Base-by-base conservation (phyloP, 1,140 invertebrate species). In the Drosophila repletoides region DNA sequence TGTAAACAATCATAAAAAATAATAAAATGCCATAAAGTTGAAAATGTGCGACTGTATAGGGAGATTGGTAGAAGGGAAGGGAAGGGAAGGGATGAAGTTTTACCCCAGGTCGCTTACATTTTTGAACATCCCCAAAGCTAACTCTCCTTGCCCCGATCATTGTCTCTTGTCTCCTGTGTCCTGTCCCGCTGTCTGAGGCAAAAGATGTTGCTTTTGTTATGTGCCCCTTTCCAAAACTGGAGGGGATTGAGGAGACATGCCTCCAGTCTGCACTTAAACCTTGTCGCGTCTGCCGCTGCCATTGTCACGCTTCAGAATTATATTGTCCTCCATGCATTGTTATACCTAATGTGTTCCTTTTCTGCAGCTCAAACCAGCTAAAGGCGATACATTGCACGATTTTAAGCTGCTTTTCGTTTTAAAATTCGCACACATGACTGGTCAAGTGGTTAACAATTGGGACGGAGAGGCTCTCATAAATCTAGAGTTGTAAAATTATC, bases 1-100 rank as follows among this genome's bases (percentile, higher is more conserved):
- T 86, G 80, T 86, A 84, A 84, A 84, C 75, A 86, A 80, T 83
- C 79, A 86, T 86, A 80, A 79, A 83, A 83, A 83, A 86, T 86
- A 83, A 83, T 86, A 83, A 86, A 86, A 83, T 83, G 79, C 66
- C 71, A 70, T 86, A 86, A 86, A 75, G 77, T 60, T 66, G 73
- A 38, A 63, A 72, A 69, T 79, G 75, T 60, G 52, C 52, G 52
- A 55, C 52, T 55, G 52, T 55, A 24, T 17, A 17, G 43, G 3
- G 31, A 7, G 6, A 6, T 17, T 6, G 28, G 1, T 7, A 49
- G 14, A 19, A 3, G 3, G n/a, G 5, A 22, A 19, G 14, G 1
- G n/a, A 17, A 6, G 10, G 9, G 4, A 0, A n/a, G 41, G 5
- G 5, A 22, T n/a, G 5, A 5, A 49, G 45, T 60, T 51, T 17